Percentiles rank a stretch among this genome's conserved stretches.
Evolutionary conservation across 2,888 invertebrate genomes (phyloP).

Genomic region (Aquatica leii): DNA sequence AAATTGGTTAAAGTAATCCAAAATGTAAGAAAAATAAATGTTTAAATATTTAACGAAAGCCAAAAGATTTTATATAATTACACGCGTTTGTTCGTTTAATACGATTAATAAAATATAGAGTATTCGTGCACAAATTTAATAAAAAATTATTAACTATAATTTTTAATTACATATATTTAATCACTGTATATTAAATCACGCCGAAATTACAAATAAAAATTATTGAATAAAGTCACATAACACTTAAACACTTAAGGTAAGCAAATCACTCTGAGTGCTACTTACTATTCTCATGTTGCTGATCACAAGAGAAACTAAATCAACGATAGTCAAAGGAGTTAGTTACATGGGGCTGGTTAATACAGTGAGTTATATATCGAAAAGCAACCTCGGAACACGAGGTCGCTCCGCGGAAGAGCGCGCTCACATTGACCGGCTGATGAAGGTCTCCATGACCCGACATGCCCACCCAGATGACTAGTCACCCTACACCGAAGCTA

Average conservation of each 20-base stretch:
- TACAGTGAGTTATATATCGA: conserved; percentile 52
- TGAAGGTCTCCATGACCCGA: conserved; percentile 56
- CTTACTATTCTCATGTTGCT: conserved; percentile 32
- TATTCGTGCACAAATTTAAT: too few relatives aligned
- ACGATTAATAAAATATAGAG: too few relatives aligned
- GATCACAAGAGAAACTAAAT: conserved; percentile 31
- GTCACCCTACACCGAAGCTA: conserved; percentile 39
- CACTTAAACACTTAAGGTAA: neutral
- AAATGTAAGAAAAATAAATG: too few relatives aligned
- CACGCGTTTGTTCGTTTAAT: too few relatives aligned
- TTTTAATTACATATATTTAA: too few relatives aligned
- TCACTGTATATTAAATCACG: too few relatives aligned
- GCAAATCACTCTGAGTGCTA: conserved; percentile 18
- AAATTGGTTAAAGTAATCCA: neutral
- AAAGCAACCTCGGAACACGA: conserved; percentile 57
- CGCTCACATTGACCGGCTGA: conserved; percentile 54
- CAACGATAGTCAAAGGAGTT: conserved; percentile 32
- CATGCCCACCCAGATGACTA: conserved; percentile 50
- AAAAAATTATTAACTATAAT: too few relatives aligned
- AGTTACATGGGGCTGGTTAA: conserved; percentile 35
- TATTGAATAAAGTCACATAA: too few relatives aligned
- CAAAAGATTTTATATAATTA: too few relatives aligned
- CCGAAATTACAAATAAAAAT: too few relatives aligned
- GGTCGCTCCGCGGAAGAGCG: conserved; percentile 57
- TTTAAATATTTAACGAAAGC: too few relatives aligned